These are phyloP conservation scores for Gambusia yucatana DNA, from an alignment of 2,797 vertebrate species.

Conservation along the genomic window DNA sequence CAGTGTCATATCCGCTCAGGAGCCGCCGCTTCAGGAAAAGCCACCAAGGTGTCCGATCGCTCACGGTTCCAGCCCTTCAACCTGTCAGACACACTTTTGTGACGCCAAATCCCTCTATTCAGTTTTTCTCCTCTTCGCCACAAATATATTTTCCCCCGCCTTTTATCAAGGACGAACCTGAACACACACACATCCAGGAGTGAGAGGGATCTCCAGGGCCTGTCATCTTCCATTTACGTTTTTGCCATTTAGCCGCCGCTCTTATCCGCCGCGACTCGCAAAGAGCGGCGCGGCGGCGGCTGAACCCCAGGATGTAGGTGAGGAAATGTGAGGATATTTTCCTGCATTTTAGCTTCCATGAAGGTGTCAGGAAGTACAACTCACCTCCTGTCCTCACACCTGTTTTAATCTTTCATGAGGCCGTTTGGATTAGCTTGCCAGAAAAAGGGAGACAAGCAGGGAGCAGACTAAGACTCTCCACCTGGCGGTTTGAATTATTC, in stretches of 20 bases:
- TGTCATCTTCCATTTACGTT: conserved; percentile 73
- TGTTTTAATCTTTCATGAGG: conserved; percentile 48
- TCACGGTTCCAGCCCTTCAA: conserved; percentile 71
- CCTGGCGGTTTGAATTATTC: conserved; percentile 95
- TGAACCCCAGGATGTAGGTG: conserved; percentile 57
- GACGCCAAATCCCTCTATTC: conserved; percentile 76
- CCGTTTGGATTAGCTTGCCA: conserved; percentile 37
- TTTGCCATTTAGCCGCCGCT: conserved; percentile 65
- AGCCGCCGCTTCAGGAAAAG: conserved; percentile 49
- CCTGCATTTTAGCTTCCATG: not conserved
- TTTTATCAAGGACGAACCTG: conserved; percentile 76
- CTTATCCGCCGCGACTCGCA: conserved; percentile 63
- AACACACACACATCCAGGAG: conserved; percentile 61
- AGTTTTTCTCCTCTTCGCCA: conserved; percentile 61
- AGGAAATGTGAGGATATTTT: conserved; percentile 24
- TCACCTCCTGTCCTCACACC: conserved; percentile 16
- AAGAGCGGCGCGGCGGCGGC: conserved; percentile 31
- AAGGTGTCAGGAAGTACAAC: conserved; percentile 21
- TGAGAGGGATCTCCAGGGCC: conserved; percentile 71
- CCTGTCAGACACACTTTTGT: conserved; percentile 76
- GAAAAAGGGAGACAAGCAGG: conserved; percentile 25
- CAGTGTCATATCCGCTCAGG: conserved; percentile 40
- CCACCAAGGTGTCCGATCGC: conserved; percentile 73
- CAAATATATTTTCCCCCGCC: conserved; percentile 63
- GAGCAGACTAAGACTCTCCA: conserved; percentile 86